Percentiles rank a stretch among this genome's conserved stretches.
Conservation (phyloP, 1,140 invertebrate species). For the Lordiphosa mommai region DNA sequence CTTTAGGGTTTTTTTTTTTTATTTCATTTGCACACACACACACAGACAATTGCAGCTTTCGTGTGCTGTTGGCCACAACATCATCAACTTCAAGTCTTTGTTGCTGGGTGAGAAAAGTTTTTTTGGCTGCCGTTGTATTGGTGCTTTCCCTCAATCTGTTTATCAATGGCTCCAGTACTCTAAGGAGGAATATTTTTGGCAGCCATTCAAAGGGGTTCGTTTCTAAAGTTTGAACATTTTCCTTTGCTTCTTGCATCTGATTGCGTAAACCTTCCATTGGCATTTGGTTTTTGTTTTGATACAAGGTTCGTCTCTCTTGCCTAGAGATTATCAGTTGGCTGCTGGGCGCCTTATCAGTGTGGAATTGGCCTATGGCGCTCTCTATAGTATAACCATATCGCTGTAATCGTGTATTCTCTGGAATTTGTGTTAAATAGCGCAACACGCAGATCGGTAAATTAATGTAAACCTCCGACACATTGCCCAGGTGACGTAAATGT, state of each 20-base stretch:
- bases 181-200: no score
- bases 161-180: no score
- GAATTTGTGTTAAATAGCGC: slow-evolving; percentile 20
- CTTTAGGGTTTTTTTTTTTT: slow-evolving; percentile 4
- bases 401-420: slow-evolving; percentile 1
- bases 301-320: slow-evolving; percentile 34
- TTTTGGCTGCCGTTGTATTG: slow-evolving; percentile 8
- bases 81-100: slow-evolving; percentile 4
- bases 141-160: not conserved
- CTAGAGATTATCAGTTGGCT: slow-evolving; percentile 1
- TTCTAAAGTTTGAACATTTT: slow-evolving; percentile 22
- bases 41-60: slow-evolving; percentile 26
- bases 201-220: slow-evolving; percentile 24
- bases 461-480: not conserved
- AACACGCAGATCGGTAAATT: slow-evolving; percentile 1
- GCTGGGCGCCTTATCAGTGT: slow-evolving; percentile 33
- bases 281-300: slow-evolving; percentile 72
- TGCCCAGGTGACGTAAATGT: slow-evolving; percentile 25
- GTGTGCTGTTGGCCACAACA: not conserved
- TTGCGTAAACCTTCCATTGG: slow-evolving; percentile 38
- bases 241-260: slow-evolving; percentile 46
- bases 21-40: not conserved
- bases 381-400: not conserved
- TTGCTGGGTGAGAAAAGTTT: slow-evolving; percentile 23
- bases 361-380: slow-evolving; percentile 39